Evolutionary conservation across 2,113 vertebrate genomes (phyloP).

Genomic region (Rattus norvegicus): GRCr8 NC_086025.1:5733001-5733500

Average conservation of each 20-base stretch:
- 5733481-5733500: background rate
- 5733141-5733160: too few relatives aligned
- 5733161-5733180: too few relatives aligned
- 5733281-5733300: background rate
- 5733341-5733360: background rate
- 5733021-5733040: too few relatives aligned
- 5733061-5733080: too few relatives aligned
- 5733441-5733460: background rate
- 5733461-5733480: background rate
- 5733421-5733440: background rate
- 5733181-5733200: background rate
- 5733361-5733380: background rate
- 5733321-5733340: background rate
- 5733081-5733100: too few relatives aligned
- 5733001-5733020: too few relatives aligned
- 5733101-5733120: too few relatives aligned
- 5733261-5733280: background rate
- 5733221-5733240: background rate
- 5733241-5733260: too few relatives aligned
- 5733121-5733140: too few relatives aligned
- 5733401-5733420: background rate
- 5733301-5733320: background rate
- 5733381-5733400: background rate
- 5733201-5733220: background rate
- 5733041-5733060: too few relatives aligned